Percentiles rank a stretch among this genome's conserved stretches.
Conservation (phyloP, 2,888 invertebrate genomes). For the Acronicta leporina region DNA sequence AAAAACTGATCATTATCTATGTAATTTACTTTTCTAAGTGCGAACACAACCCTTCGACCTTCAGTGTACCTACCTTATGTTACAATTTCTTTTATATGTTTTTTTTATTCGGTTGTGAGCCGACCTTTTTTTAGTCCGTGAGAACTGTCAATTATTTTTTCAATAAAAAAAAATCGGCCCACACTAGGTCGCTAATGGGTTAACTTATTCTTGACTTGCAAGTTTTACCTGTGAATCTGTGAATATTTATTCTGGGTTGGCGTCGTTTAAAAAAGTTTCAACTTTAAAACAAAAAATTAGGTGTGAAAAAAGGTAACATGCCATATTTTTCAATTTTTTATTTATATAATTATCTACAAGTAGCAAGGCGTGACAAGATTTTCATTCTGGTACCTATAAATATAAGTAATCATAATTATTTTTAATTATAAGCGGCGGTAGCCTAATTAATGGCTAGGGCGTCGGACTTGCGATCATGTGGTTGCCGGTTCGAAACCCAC, state of each 20-base stretch:
- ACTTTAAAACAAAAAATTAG: neutral
- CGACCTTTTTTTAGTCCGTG: conserved; percentile 55
- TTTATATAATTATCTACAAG: too few species aligned
- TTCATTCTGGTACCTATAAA: too few species aligned
- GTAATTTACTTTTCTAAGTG: conserved; percentile 45
- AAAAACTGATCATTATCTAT: conserved; percentile 42
- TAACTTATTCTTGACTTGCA: conserved; percentile 38
- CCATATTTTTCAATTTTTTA: too few species aligned
- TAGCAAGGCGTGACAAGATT: too few species aligned
- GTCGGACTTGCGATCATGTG: too few species aligned
- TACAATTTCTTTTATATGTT: conserved; percentile 44
- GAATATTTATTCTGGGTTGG: neutral
- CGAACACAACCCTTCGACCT: conserved; percentile 33
- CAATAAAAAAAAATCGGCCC: conserved; percentile 25
- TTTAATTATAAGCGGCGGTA: too few species aligned
- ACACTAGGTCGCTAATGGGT: conserved; percentile 54
- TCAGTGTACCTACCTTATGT: conserved; percentile 19
- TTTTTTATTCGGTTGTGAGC: conserved; percentile 48
- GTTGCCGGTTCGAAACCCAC: too few species aligned
- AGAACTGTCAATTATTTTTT: conserved; percentile 54
- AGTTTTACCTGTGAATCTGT: conserved; percentile 33
- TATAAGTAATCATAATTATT: too few species aligned
- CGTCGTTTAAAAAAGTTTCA: neutral
- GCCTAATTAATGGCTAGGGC: too few species aligned
- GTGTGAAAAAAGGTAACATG: too few species aligned